Conservation (phyloP, 2,888 invertebrate genomes). For the Sinhomidia bicolor region DNA sequence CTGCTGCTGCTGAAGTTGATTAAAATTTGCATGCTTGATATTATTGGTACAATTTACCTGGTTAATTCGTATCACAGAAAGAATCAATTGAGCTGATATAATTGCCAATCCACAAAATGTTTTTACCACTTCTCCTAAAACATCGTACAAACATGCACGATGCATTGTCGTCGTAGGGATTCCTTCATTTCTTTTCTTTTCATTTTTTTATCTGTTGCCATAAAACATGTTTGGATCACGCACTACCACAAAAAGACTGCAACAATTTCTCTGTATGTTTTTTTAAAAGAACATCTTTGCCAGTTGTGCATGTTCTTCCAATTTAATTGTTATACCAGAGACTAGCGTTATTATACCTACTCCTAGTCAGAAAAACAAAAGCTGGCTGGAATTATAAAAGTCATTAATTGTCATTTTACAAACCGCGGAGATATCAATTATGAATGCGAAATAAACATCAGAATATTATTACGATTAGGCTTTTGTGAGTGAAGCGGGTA, state of each 20-base stretch:
- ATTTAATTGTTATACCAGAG: not conserved
- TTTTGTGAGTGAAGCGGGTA: not conserved
- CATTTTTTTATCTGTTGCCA: not conserved
- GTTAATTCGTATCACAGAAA: not conserved
- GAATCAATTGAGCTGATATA: not conserved
- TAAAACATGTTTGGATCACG: not conserved
- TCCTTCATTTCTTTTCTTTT: not conserved
- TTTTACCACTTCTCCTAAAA: not conserved
- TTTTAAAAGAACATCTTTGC: not conserved
- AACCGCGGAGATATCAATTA: constrained; percentile 13
- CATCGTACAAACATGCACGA: not conserved
- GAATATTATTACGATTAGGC: not conserved
- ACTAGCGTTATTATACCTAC: no score
- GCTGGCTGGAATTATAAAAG: constrained; percentile 16
- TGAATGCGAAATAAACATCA: not conserved
- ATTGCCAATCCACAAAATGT: not conserved
- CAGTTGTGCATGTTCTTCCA: not conserved
- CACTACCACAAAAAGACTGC: not conserved
- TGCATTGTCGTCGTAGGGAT: not conserved
- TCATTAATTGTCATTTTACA: constrained; percentile 36
- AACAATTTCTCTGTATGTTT: not conserved
- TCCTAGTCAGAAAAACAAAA: not conserved
- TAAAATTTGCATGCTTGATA: constrained; percentile 44
- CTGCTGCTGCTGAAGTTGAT: constrained; percentile 27
- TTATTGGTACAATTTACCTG: not conserved